phyloP scores from a whole-genome alignment of 1,140 invertebrate genomes.

The Lycorma delicatula region DNA sequence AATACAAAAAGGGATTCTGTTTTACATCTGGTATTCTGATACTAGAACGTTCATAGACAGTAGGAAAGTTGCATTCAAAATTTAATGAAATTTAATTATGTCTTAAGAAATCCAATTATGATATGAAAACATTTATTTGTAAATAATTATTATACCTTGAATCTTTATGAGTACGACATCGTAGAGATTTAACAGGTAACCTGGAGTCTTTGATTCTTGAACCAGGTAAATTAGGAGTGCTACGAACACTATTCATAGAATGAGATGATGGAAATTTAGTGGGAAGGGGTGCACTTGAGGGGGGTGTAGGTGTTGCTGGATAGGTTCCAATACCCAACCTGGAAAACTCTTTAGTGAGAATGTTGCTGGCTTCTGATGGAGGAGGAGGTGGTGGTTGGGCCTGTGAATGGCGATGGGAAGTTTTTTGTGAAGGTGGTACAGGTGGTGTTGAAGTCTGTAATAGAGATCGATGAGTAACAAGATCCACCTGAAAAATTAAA shows the following conservation, averaged over 20 bases:
- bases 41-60: no score
- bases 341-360: slow-evolving; percentile 46
- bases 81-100: no score
- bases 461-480: neutral
- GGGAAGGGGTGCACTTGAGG: slow-evolving; percentile 67
- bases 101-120: no score
- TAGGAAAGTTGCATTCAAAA: no score
- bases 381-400: neutral
- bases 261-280: slow-evolving; percentile 59
- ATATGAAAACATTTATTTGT: no score
- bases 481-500: no score
- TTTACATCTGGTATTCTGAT: no score
- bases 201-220: slow-evolving; percentile 48
- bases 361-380: neutral
- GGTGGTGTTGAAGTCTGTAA: neutral
- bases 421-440: neutral
- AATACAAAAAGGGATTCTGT: no score
- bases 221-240: slow-evolving; percentile 63
- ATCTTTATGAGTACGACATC: neutral
- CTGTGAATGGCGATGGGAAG: neutral
- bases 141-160: no score
- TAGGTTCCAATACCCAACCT: slow-evolving; percentile 31
- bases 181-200: slow-evolving; percentile 46
- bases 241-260: slow-evolving; percentile 64
- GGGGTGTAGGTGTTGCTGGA: slow-evolving; percentile 59